Percentiles rank a stretch among this genome's conserved stretches.
Conservation (phyloP, 2,888 invertebrate species). For the Malacosoma neustria region DNA sequence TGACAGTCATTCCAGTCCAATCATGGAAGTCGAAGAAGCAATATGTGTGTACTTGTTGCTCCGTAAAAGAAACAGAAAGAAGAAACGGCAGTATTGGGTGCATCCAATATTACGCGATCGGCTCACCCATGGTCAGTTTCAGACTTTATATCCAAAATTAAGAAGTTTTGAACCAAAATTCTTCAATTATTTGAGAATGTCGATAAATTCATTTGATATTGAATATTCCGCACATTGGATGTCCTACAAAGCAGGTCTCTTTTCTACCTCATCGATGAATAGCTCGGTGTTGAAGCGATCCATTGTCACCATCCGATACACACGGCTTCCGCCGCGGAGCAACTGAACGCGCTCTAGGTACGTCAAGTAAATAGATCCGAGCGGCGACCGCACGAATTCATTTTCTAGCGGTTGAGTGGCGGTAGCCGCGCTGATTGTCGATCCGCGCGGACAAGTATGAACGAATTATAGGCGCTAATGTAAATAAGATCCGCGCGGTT, state of each 20-base stretch:
- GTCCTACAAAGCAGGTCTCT: no score
- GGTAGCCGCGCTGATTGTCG: no score
- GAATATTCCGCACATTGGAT: no score
- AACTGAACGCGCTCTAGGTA: no score
- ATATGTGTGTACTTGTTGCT: conserved; percentile 1
- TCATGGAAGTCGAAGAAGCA: conserved; percentile 2
- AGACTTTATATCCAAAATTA: not conserved
- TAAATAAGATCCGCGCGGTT: not conserved
- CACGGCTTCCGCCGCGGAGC: no score
- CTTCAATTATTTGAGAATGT: not conserved
- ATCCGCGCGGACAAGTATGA: not conserved
- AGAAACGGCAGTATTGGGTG: conserved; percentile 1
- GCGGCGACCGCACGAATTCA: not conserved
- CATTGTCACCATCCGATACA: no score
- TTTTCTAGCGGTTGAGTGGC: not conserved
- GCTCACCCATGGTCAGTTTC: not conserved
- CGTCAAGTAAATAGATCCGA: no score
- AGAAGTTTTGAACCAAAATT: not conserved
- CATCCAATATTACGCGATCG: conserved; percentile 3
- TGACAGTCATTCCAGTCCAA: conserved; percentile 1
- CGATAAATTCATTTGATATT: no score
- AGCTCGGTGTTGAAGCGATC: no score
- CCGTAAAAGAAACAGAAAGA: not conserved
- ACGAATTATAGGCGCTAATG: no score
- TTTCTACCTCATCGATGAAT: no score